Conservation (phyloP, 2,113 vertebrate genomes). For the Phoenicopterus ruber region DNA sequence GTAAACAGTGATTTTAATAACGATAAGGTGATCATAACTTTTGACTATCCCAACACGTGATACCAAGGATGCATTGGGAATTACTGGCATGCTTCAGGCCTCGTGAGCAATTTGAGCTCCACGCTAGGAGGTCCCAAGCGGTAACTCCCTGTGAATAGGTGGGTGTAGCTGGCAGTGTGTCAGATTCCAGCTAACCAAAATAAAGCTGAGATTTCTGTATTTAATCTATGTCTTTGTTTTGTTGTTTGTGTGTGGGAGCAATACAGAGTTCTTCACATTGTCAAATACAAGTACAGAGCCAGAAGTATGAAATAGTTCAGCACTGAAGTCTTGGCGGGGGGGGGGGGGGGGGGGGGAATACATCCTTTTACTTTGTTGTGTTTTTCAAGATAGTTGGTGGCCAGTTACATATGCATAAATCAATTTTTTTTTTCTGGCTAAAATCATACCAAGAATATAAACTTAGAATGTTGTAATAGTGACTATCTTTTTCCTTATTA, state of each 20-base stretch:
- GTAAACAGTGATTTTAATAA: background rate
- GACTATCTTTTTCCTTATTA: background rate
- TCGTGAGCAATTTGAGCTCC: background rate
- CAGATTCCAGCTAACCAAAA: background rate
- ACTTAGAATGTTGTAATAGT: background rate
- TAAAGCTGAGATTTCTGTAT: background rate
- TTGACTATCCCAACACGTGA: background rate
- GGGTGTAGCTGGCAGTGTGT: background rate
- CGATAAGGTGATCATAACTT: background rate
- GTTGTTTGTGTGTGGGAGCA: background rate
- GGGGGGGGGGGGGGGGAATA: rapidly evolving
- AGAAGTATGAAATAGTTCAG: background rate
- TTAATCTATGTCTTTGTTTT: background rate
- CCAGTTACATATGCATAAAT: background rate
- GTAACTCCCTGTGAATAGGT: background rate
- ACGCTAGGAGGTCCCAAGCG: background rate
- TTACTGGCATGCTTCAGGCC: background rate
- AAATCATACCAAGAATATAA: background rate
- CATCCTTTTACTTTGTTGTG: background rate
- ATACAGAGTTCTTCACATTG: background rate
- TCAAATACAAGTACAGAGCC: background rate
- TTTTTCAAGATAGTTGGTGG: background rate
- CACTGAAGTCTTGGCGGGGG: rapidly evolving
- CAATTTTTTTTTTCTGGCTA: background rate
- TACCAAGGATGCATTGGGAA: background rate